Evolutionary conservation across 1,140 invertebrate genomes (phyloP), one percentile per base, ranked within the genome.

Genomic region (Drosophila dunni): DNA sequence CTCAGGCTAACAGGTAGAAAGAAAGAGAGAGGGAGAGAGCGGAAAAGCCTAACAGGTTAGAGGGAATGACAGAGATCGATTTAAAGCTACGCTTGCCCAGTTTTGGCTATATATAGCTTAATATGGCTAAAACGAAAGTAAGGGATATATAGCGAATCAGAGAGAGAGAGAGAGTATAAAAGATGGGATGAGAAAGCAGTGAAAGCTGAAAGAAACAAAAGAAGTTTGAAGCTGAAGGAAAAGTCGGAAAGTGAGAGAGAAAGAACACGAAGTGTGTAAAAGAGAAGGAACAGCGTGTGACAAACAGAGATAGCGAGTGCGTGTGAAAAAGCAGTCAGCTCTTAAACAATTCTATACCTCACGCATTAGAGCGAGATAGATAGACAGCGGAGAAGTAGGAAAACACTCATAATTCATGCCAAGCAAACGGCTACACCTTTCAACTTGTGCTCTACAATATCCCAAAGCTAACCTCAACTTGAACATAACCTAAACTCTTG

Each of bases 281-380:
- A 3, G 10, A 51, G 24, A 51, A 5, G 50, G 4, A 33, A 51
- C 11, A 33, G 11, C 6, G 10, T 4, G 11, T 11, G 46, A 50
- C 4, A 50, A 8, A 48, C 15, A 48, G 45, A 50, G 46, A 65
- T 48, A 57, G 42, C 10, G 17, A 20, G 3, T 3, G 10, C 9
- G 2, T 34, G 40, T 17, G 10, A 24, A 24, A 69, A 38, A 68
- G 40, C 40, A 9, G 40, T 42, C 40, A 46, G 38, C 40, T 56
- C 36, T 56, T 13, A 44, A 60, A 29, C 58, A 72, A 72, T 60
- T 69, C 42, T 63, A 60, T 72, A 72, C 69, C 63, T 72, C 69
- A 36, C 65, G 36, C 24, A 72, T 60, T 72, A 60, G 69, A 57
- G 15, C 44, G 51, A 54, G 48, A 29, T 29, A 29, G 24, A 29